Evolutionary conservation across 2,888 invertebrate genomes (phyloP), one percentile per base, ranked within the genome.

Genomic region (Dolichomitus sp.): DNA sequence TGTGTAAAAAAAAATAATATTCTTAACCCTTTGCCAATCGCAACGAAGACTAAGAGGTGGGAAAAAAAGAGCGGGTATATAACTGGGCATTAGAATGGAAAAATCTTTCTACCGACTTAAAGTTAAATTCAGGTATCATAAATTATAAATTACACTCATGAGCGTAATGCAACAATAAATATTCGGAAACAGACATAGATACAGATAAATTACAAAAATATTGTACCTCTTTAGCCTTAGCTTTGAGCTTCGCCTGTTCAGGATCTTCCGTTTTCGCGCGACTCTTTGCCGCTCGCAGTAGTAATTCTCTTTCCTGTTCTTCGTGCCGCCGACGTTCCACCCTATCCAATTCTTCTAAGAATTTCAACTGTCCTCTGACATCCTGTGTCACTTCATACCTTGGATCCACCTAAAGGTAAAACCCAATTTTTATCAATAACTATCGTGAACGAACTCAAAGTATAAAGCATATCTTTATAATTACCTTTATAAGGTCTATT

Each of bases 201-300:
- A n/a, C n/a, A n/a, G n/a, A n/a, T n/a, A n/a, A n/a, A 27, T 57
- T 11, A 48, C 23, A 6, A 50, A 68, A 63, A 68, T 27, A 54
- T 9, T 12, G 14, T 91, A 96, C 96, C 94, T 96, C 96, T 94
- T 96, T 97, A 84, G 98, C 98, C 94, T 99, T 99, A 83, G 99
- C 99, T 94, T 99, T 99, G 85, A 99, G 95, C 93, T 99, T 99
- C 0, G 98, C 97, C 93, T 99, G 99, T 92, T 99, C 99, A 0
- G 99, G 99, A 94, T 99, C 99, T 94, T 99, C 99, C 77, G 98
- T 97, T 95, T 99, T 99, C 73, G 99, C 98, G 85, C 99, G 96
- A 88, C 98, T 99, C 94, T 99, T 99, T 70, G 99, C 99, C 27
- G 99, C 98, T 85, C 98, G 95, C 88, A 99, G 94, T 69, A 99